phyloP scores from a whole-genome alignment of 2,797 vertebrate genomes.

The Chelonia mydas region DNA sequence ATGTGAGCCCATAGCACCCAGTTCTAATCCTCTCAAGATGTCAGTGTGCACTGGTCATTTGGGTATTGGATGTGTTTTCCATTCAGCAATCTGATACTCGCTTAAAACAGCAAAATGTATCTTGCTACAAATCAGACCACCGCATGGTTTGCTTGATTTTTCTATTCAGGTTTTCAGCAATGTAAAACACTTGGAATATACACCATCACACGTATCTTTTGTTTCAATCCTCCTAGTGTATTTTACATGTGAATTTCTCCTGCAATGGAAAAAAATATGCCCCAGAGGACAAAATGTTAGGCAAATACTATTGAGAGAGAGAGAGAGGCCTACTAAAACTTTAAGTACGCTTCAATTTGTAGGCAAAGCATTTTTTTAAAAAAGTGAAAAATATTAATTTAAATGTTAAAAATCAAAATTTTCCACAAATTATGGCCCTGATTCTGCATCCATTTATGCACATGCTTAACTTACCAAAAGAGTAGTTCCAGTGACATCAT shows the following conservation, averaged over 20 bases:
- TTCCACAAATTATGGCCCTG: background rate
- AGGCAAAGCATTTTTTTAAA: background rate
- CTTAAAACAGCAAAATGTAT: constrained; percentile 16
- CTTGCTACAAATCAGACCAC: constrained; percentile 39
- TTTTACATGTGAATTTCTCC: constrained; percentile 60
- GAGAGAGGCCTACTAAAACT: background rate
- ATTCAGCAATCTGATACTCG: background rate
- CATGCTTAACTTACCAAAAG: background rate
- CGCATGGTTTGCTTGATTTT: constrained; percentile 2
- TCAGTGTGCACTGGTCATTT: background rate
- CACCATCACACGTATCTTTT: background rate
- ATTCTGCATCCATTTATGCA: background rate
- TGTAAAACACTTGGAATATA: constrained; percentile 52
- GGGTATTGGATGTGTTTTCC: constrained; percentile 6
- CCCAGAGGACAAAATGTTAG: constrained; percentile 2
- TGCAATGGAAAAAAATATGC: constrained; percentile 36
- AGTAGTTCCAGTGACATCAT: background rate
- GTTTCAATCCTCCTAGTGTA: constrained; percentile 41
- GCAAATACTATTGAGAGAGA: constrained; percentile 37
- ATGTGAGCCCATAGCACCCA: fast-evolving
- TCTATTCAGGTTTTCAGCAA: background rate
- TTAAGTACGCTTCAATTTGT: background rate
- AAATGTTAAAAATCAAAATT: background rate
- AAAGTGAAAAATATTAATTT: background rate
- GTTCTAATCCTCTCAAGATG: background rate